A percentile compares a stretch with the other conserved stretches of the same genome.
Conservation (phyloP, 2,888 invertebrate species). For the Drosophila silvestris region DNA sequence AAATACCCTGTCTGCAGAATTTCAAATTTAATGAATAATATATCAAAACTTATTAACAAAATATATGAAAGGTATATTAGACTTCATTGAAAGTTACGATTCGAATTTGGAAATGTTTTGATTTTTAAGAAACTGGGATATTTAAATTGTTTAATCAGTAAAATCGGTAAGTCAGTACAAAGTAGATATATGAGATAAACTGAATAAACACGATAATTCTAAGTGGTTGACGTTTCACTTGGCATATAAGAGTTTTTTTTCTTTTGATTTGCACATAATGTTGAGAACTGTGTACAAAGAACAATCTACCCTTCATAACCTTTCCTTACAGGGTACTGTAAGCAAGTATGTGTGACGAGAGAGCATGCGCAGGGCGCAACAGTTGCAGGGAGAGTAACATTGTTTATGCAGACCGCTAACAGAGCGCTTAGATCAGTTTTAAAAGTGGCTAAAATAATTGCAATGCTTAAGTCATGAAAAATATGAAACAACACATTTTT, state of each 20-base stretch:
- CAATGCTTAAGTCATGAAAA: background rate
- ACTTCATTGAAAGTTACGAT: background rate
- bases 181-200: background rate
- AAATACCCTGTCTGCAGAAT: constrained; percentile 31
- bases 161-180: background rate
- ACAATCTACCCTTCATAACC: background rate
- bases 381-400: constrained; percentile 54
- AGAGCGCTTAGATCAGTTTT: constrained; percentile 41
- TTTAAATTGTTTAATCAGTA: background rate
- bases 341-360: constrained; percentile 35
- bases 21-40: background rate
- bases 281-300: background rate
- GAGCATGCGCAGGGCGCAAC: constrained; percentile 60
- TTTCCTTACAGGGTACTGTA: background rate
- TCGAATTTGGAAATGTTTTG: background rate
- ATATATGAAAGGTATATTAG: background rate
- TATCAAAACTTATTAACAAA: background rate
- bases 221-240: background rate
- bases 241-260: background rate
- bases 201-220: background rate
- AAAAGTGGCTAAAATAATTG: background rate
- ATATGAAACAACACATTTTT: background rate
- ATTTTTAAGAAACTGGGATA: background rate
- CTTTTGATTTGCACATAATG: too few species aligned
- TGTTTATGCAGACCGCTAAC: constrained; percentile 29